Evolutionary conservation across 35 echinoderm and acorn worm species (phyloP), one percentile per base, ranked within the genome.

Genomic region (Strongylocentrotus purpuratus): DNA sequence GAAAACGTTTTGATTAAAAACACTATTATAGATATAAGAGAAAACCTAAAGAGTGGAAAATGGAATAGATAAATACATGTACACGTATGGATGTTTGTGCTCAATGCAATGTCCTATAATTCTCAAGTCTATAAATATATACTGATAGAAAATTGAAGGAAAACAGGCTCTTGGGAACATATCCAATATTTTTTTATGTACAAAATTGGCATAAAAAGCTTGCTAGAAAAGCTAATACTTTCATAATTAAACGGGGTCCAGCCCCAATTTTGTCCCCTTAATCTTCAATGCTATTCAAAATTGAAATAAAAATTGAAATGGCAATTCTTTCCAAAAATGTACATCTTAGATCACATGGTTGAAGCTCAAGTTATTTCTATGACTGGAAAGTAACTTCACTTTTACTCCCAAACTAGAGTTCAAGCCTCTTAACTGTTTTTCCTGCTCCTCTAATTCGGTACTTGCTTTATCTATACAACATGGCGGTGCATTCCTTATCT

Each of bases 51-150:
- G 65, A 78, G 65, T 78, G 4, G 28, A 78, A 78, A 78, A 7
- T 78, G 65, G 65, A 78, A 78, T 78, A 78, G 4, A 78, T 78
- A 78, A 78, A 78, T 78, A 78, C 22, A 78, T 78, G 28, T n/a
- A 55, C 50, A 55, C 17, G 1, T 59, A 59, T 17, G 17, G 7
- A 1, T 78, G 22, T 78, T 78, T 78, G 65, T 78, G 65, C 65
- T 28, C 22, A n/a, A n/a, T 78, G 28, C 65, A n/a, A 78, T 78
- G 28, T 28, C 20, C 65, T 78, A 22, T 28, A 22, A 78, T 28
- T 78, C 28, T 78, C 65, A 78, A n/a, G 20, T 78, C 65, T n/a
- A 78, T 78, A 78, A 78, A 78, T 78, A 78, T 78, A n/a, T 78
- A 78, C 65, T 28, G 20, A 78, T n/a, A 78, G 28, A 71, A 78